Percentiles rank a stretch among this genome's conserved stretches.
Conservation (phyloP, 2,797 vertebrate species). For the Melanotaenia trifasciata region DNA sequence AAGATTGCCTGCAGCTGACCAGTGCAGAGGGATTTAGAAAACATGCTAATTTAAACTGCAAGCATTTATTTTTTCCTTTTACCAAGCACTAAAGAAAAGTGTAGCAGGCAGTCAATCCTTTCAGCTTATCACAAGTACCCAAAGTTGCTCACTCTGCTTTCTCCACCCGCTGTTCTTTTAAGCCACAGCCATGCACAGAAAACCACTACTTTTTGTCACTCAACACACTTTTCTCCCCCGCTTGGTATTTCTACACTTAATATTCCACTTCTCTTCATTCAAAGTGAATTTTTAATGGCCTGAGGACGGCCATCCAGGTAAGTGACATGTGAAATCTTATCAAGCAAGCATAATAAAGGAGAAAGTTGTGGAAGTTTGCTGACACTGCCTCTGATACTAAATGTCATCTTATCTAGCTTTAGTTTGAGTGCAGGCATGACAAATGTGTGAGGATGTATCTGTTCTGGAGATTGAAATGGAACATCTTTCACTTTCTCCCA, state of each 20-base stretch:
- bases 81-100: slow-evolving; percentile 57
- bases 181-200: slow-evolving; percentile 15
- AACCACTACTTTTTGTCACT: slow-evolving; percentile 45
- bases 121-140: slow-evolving; percentile 70
- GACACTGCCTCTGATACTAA: slow-evolving; percentile 52
- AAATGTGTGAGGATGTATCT: slow-evolving; percentile 53
- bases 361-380: slow-evolving; percentile 34
- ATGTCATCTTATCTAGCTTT: slow-evolving; percentile 52
- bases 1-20: slow-evolving; percentile 68
- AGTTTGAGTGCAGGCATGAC: slow-evolving; percentile 52
- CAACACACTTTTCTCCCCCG: slow-evolving; percentile 7
- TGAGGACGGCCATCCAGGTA: background rate
- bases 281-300: slow-evolving; percentile 47
- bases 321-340: slow-evolving; percentile 30
- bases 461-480: slow-evolving; percentile 59
- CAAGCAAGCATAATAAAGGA: slow-evolving; percentile 34
- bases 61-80: slow-evolving; percentile 50
- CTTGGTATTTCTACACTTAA: slow-evolving; percentile 48
- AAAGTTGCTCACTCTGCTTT: slow-evolving; percentile 69
- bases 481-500: slow-evolving; percentile 46
- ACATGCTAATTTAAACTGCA: slow-evolving; percentile 73
- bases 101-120: slow-evolving; percentile 66
- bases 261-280: slow-evolving; percentile 27
- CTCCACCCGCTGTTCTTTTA: slow-evolving; percentile 19
- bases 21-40: slow-evolving; percentile 78